phyloP scores from a whole-genome alignment of 2,888 invertebrate genomes.

The Drosophila neonasuta region DNA sequence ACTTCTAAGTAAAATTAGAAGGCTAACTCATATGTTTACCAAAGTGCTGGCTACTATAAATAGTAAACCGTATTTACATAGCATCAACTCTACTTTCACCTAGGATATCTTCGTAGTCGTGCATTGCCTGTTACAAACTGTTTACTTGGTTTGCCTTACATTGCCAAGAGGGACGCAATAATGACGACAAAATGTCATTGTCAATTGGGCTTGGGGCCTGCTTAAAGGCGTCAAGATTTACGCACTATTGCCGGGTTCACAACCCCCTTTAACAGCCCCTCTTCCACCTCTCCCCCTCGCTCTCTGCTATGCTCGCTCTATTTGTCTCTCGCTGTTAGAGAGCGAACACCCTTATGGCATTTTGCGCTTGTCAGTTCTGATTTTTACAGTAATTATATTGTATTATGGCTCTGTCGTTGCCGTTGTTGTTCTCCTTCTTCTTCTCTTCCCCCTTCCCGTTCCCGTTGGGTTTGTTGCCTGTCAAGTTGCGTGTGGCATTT shows the following conservation, averaged over 20 bases:
- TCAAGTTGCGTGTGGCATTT: conserved; percentile 32
- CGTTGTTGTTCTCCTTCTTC: too few relatives aligned
- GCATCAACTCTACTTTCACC: too few relatives aligned
- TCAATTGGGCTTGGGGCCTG: conserved; percentile 64
- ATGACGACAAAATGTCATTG: conserved; percentile 73
- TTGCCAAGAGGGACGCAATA: conserved; percentile 36
- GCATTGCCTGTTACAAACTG: not conserved
- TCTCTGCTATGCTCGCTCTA: conserved; percentile 3
- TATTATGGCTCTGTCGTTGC: conserved; percentile 55
- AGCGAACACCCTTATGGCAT: conserved; percentile 49
- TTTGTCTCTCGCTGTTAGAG: conserved; percentile 22
- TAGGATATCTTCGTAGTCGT: conserved; percentile 21
- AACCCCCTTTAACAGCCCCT: conserved; percentile 16
- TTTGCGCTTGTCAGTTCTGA: conserved; percentile 61
- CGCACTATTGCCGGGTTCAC: conserved; percentile 64
- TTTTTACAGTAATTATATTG: conserved; percentile 75
- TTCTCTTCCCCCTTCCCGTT: too few relatives aligned
- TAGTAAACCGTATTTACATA: too few relatives aligned
- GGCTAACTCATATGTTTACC: too few relatives aligned
- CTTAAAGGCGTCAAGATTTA: conserved; percentile 72
- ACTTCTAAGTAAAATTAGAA: too few relatives aligned
- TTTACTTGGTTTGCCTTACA: conserved; percentile 18
- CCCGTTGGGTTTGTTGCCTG: conserved; percentile 13
- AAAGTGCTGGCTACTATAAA: too few relatives aligned
- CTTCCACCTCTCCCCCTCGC: not conserved